Evolutionary conservation across 1,140 invertebrate genomes (phyloP).

Genomic region (Trachymyrmex septentrionalis): DNA sequence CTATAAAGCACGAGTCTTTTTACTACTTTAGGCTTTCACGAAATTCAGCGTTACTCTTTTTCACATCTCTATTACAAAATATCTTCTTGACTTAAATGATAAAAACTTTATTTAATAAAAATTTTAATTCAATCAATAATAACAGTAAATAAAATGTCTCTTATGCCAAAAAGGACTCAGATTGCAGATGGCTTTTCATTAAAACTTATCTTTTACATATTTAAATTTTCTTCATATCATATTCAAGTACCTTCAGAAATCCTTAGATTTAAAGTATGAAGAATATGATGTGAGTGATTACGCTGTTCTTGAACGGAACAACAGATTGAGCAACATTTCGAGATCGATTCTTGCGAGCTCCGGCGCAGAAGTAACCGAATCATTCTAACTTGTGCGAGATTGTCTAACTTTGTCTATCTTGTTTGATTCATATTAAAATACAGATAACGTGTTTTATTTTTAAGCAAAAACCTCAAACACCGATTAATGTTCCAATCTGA

Average conservation of each 20-base stretch:
- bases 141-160: too few species aligned
- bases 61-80: too few species aligned
- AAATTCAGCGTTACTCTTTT: too few species aligned
- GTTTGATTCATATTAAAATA: constrained; percentile 56
- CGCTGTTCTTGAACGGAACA: neutral
- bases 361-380: constrained; percentile 17
- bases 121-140: too few species aligned
- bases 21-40: too few species aligned
- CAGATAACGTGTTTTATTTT: neutral
- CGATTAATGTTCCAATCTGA: neutral
- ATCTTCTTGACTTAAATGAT: too few species aligned
- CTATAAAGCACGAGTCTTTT: too few species aligned
- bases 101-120: too few species aligned
- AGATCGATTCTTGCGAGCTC: constrained; percentile 51
- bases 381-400: constrained; percentile 49
- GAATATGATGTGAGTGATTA: neutral
- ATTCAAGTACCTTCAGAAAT: neutral
- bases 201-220: neutral
- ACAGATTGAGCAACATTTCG: neutral
- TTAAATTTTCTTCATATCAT: neutral
- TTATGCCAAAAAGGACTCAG: too few species aligned
- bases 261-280: neutral
- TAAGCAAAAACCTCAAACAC: too few species aligned
- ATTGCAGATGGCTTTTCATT: too few species aligned
- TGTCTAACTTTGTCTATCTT: constrained; percentile 70